Percentiles rank a stretch among this genome's conserved stretches.
These are phyloP conservation scores for Tyria jacobaeae DNA, from an alignment of 2,888 invertebrate genomes.

Conservation along the genomic window DNA sequence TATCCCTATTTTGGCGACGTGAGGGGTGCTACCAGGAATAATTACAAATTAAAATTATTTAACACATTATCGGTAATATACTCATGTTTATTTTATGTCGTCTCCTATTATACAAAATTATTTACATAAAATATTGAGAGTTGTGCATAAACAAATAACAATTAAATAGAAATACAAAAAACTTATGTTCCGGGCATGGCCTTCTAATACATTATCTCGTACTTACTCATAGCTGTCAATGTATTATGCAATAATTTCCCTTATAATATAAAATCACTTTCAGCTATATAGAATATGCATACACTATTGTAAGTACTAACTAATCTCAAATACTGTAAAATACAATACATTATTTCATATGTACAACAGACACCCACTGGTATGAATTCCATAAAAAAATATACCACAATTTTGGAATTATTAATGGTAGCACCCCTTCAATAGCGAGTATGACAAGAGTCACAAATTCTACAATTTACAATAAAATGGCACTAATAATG, in stretches of 20 bases:
- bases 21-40: conserved; percentile 88
- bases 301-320: conserved; percentile 85
- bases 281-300: conserved; percentile 86
- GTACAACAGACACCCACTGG: conserved; percentile 85
- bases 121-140: conserved; percentile 87
- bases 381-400: conserved; percentile 85
- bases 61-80: conserved; percentile 86
- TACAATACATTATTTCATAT: conserved; percentile 83
- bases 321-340: conserved; percentile 86
- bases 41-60: conserved; percentile 86
- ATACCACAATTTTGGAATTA: conserved; percentile 86
- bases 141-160: conserved; percentile 88
- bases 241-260: conserved; percentile 84
- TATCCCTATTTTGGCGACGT: conserved; percentile 85
- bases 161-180: conserved; percentile 86
- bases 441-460: conserved; percentile 87
- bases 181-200: conserved; percentile 82
- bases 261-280: conserved; percentile 86
- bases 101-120: conserved; percentile 87
- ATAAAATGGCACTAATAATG: conserved; percentile 85
- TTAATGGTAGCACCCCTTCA: conserved; percentile 87
- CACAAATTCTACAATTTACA: conserved; percentile 85
- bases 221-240: conserved; percentile 83
- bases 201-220: conserved; percentile 81
- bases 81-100: conserved; percentile 87